phyloP scores from a whole-genome alignment of 2,797 vertebrate genomes.

The Schizothorax lantsangensis region DNA sequence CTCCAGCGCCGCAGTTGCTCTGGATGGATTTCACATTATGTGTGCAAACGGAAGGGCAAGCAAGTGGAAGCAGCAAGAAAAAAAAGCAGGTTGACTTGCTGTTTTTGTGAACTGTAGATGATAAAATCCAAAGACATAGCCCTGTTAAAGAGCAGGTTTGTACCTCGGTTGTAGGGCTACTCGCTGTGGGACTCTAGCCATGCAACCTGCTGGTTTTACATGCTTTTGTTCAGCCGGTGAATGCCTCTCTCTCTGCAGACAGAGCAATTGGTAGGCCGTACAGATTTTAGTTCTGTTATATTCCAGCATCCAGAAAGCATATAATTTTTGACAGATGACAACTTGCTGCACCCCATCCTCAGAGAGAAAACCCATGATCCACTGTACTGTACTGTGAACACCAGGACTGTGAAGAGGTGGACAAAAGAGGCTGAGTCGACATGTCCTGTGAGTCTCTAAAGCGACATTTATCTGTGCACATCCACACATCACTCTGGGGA shows the following conservation, averaged over 20 bases:
- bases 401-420: background rate
- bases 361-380: background rate
- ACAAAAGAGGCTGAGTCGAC: background rate
- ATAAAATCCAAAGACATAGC: background rate
- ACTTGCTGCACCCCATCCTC: background rate
- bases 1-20: background rate
- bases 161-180: background rate
- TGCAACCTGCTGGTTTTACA: background rate
- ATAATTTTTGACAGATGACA: slow-evolving; percentile 20
- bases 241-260: slow-evolving; percentile 1
- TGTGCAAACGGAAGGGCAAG: slow-evolving; percentile 36
- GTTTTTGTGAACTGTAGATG: slow-evolving; percentile 2
- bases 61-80: background rate
- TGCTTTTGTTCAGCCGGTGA: background rate
- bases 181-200: background rate
- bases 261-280: background rate
- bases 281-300: background rate
- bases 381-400: background rate
- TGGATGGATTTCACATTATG: slow-evolving; percentile 28
- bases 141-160: slow-evolving; percentile 31
- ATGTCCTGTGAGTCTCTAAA: background rate
- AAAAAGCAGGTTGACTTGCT: background rate
- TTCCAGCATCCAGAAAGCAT: background rate
- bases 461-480: background rate
- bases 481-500: background rate